Percentiles rank a stretch among this genome's conserved stretches.
These are phyloP conservation scores for Yponomeuta cagnagella DNA, from an alignment of 2,888 invertebrate species.

Conservation along the genomic window DNA sequence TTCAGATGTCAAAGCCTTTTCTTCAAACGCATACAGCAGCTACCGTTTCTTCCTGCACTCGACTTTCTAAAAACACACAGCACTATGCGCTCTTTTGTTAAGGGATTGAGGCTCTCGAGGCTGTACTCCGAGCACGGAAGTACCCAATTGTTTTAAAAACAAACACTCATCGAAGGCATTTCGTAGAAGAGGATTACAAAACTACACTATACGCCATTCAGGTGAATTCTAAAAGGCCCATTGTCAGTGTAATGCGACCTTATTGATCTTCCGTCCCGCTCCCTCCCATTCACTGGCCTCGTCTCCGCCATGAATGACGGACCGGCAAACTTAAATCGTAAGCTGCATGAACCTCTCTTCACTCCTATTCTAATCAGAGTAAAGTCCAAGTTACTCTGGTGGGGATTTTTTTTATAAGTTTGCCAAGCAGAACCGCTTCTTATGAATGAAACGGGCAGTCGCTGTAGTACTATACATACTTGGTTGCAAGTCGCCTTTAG, in stretches of 20 bases:
- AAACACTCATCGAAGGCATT: conserved; percentile 40
- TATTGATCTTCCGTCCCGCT: conserved; percentile 50
- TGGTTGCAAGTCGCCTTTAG: conserved; percentile 24
- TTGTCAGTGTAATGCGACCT: conserved; percentile 67
- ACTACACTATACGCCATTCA: conserved; percentile 39
- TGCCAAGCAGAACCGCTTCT: conserved; percentile 40
- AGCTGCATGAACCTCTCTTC: neutral
- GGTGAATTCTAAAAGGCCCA: conserved; percentile 47
- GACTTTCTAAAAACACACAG: neutral
- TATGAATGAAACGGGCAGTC: conserved; percentile 70
- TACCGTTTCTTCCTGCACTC: conserved; percentile 24
- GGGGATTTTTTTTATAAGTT: neutral
- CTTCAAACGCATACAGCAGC: conserved; percentile 34
- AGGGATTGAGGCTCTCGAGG: neutral
- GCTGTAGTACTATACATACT: conserved; percentile 67
- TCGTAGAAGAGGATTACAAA: conserved; percentile 55
- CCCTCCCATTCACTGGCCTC: conserved; percentile 67
- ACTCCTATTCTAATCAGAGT: neutral
- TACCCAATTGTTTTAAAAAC: conserved; percentile 57
- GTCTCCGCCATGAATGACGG: conserved; percentile 62
- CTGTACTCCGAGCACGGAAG: neutral
- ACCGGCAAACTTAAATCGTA: neutral
- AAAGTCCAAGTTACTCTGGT: neutral
- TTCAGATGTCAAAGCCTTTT: conserved; percentile 29
- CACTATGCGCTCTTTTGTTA: neutral